A percentile compares a stretch with the other conserved stretches of the same genome.
Conservation (phyloP, 2,797 vertebrate genomes). For the Diglossa cyanea region DNA sequence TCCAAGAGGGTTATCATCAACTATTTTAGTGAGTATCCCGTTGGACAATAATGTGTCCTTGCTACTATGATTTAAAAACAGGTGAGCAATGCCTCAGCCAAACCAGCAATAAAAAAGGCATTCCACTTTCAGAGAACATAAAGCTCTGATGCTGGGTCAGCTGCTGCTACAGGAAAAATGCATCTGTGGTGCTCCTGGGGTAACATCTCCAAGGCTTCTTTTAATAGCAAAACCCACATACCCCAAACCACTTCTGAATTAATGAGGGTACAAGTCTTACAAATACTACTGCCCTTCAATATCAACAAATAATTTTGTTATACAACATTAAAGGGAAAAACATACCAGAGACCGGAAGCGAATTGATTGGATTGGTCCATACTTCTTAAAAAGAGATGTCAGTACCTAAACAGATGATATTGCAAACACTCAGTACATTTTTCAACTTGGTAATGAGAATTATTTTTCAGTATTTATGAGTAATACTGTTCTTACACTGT, state of each 20-base stretch:
- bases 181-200: background rate
- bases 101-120: background rate
- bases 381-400: slow-evolving; percentile 82
- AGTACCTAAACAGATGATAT: slow-evolving; percentile 76
- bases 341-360: slow-evolving; percentile 92
- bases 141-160: background rate
- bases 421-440: background rate
- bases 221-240: background rate
- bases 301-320: background rate
- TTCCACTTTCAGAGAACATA: background rate
- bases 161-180: background rate
- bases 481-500: background rate
- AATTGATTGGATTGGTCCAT: slow-evolving; percentile 87
- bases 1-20: background rate
- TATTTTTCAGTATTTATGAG: background rate
- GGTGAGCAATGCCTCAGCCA: background rate
- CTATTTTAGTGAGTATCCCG: background rate
- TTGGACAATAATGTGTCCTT: background rate
- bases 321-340: background rate
- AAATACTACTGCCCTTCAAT: background rate
- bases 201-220: background rate
- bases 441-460: background rate
- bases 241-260: background rate
- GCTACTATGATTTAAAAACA: background rate
- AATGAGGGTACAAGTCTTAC: background rate